Conservation (phyloP, 2,888 invertebrate species). For the Cheilosia vulpina region DNA sequence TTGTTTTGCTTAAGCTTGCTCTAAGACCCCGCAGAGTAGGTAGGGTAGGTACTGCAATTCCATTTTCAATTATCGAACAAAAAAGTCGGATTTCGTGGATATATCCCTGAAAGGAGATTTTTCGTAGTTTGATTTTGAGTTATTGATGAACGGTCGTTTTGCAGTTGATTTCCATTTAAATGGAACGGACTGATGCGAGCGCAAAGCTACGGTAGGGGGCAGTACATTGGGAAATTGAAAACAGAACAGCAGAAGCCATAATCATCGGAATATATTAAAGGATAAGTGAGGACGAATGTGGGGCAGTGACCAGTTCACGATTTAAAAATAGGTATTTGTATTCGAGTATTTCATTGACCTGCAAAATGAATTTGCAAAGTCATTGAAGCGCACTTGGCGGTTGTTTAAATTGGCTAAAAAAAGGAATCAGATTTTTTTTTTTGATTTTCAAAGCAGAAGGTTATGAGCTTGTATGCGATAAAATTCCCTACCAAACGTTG, state of each 20-base stretch:
- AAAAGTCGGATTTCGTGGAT: conserved; percentile 12
- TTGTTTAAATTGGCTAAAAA: no score
- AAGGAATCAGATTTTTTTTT: no score
- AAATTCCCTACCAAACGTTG: no score
- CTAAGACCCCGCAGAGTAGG: neutral
- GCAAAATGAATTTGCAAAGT: neutral
- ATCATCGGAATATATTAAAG: neutral
- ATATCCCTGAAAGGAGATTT: conserved; percentile 43
- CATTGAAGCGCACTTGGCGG: no score
- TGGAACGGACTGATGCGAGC: neutral
- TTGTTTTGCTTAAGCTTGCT: conserved; percentile 34
- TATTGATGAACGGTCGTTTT: conserved; percentile 62
- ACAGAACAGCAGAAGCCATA: neutral
- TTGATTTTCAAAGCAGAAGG: no score
- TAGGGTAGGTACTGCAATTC: conserved; percentile 12
- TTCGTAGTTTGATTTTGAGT: conserved; percentile 66
- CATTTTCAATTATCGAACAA: conserved; percentile 55
- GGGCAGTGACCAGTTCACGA: neutral
- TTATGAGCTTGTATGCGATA: no score
- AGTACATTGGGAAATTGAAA: neutral
- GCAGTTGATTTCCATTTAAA: conserved; percentile 27
- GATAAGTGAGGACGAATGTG: neutral
- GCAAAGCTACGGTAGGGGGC: neutral
- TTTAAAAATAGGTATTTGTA: neutral
- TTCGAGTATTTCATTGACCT: neutral